These are phyloP conservation scores for Trogon melanurus DNA, from an alignment of 2,113 vertebrate species.

Conservation along the genomic window DNA sequence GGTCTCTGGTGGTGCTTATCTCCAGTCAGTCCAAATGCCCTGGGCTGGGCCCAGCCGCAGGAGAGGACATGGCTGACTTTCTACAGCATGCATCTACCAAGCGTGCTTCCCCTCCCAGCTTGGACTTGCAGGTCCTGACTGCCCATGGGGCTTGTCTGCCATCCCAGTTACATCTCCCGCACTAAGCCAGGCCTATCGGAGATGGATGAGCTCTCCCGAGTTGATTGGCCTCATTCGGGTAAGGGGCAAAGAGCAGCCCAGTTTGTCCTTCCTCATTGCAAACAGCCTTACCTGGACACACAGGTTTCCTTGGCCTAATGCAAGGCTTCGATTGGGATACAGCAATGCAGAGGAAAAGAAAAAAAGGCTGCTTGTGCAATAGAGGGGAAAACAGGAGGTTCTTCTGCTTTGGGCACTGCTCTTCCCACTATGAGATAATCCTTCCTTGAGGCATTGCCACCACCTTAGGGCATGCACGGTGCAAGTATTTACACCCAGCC, in stretches of 20 bases:
- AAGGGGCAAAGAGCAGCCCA: neutral
- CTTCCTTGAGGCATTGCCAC: neutral
- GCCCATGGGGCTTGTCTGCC: neutral
- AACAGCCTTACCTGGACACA: neutral
- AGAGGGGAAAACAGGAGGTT: slow-evolving; percentile 23
- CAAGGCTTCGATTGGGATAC: neutral
- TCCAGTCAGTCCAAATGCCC: neutral
- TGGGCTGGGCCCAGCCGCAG: neutral
- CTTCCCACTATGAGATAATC: neutral
- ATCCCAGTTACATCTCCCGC: neutral
- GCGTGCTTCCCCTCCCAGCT: rapidly evolving
- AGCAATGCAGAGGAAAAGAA: neutral
- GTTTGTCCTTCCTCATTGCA: neutral
- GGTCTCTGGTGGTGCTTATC: neutral
- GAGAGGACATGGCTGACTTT: neutral
- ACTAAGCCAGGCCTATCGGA: neutral
- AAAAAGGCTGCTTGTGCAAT: neutral
- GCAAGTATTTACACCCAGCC: neutral
- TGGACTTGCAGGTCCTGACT: neutral
- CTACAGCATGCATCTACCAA: neutral
- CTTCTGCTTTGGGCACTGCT: slow-evolving; percentile 20
- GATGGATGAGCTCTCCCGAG: neutral
- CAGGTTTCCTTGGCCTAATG: neutral
- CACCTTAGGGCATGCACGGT: slow-evolving; percentile 10
- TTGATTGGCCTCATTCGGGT: neutral